A percentile compares a stretch with the other conserved stretches of the same genome.
Evolutionary conservation across 2,888 invertebrate species (phyloP).

Genomic region (Microchrysa polita): DNA sequence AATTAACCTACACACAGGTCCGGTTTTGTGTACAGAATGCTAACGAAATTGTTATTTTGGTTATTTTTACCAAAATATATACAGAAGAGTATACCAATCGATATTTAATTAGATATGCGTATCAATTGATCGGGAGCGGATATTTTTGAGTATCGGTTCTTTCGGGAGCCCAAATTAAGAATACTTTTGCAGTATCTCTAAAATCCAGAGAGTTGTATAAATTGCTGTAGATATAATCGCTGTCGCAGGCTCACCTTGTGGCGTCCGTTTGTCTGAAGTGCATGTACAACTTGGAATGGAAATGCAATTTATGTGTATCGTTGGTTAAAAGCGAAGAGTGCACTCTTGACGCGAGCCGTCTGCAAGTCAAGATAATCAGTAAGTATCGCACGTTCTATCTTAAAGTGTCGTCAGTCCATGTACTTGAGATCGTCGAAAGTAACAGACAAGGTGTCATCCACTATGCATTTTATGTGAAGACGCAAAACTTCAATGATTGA

Average conservation of each 20-base stretch:
- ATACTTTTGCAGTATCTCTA: too few species aligned
- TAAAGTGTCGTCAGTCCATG: constrained; percentile 39
- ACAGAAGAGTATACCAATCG: not conserved
- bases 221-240: not conserved
- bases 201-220: too few species aligned
- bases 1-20: constrained; percentile 45
- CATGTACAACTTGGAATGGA: constrained; percentile 14
- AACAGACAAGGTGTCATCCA: constrained; percentile 10
- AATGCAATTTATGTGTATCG: not conserved
- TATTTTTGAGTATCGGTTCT: not conserved
- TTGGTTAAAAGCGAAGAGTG: not conserved
- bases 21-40: constrained; percentile 43
- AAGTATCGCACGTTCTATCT: constrained; percentile 42
- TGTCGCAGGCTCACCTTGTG: constrained; percentile 28
- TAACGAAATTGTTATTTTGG: constrained; percentile 36
- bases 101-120: too few species aligned
- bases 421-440: constrained; percentile 14
- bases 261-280: constrained; percentile 41
- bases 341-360: constrained; percentile 9
- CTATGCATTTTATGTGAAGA: not conserved
- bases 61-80: constrained; percentile 21
- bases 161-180: not conserved
- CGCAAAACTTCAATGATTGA: not conserved
- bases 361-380: constrained; percentile 11
- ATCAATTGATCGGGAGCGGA: constrained; percentile 7